Evolutionary conservation across 1,140 invertebrate genomes (phyloP), one percentile per base, ranked within the genome.

Genomic region (Samia ricini): DNA sequence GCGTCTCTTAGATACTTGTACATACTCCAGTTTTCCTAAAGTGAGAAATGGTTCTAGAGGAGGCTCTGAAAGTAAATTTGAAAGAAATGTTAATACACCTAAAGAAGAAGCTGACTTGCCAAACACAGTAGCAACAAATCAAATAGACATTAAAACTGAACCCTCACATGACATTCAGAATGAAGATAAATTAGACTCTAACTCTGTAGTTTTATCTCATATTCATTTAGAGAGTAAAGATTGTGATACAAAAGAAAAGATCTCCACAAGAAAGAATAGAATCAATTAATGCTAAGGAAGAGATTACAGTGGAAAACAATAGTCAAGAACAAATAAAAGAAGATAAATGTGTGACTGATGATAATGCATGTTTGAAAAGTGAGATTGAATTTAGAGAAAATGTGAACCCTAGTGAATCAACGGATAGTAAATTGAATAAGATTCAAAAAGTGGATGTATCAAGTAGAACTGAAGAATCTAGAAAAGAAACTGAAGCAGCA

Each of bases 351-450:
- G 71, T 76, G 66, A 83, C 70, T 80, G 74, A 48, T 48, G 36
- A 79, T 68, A 76, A 79, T 69, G 63, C 69, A 74, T 77, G 77
- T 83, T 68, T 84, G 69, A 86, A 84, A 84, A 88, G 77, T 83
- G 83, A 87, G 71, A 83, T 81, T 86, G 85, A 89, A 63, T 89
- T 81, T 84, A 86, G 84, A 83, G 85, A 89, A 86, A 88, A 88
- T 84, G 84, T 88, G 49, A 89, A 89, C 63, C 85, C 85, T 69
- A 86, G 80, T 86, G 87, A 87, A 70, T 68, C 68, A 63, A 85
- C 77, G 59, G 83, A 87, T 72, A 81, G 72, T 71, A 88, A 77
- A 79, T 56, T 67, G 67, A 83, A 66, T 64, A 87, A 83, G 65
- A 77, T 72, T 71, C 73, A 75, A 66, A 89, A 83, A 80, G 61